phyloP scores from a whole-genome alignment of 1,140 invertebrate species.

The Metopolophium dirhodum region DNA sequence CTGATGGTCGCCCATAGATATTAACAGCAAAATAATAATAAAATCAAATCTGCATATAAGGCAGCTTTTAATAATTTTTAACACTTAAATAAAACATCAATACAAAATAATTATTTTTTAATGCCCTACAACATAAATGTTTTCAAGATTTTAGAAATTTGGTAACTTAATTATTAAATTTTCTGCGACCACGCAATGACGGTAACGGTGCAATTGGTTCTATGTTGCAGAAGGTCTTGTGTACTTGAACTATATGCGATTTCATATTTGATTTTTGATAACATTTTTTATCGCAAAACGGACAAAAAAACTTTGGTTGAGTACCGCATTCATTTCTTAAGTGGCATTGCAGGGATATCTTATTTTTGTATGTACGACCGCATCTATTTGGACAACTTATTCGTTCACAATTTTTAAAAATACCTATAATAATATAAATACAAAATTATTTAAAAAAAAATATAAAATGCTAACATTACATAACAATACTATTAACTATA shows the following conservation, averaged over 20 bases:
- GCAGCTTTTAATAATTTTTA: neutral
- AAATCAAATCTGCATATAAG: too few species aligned
- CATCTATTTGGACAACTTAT: constrained; percentile 57
- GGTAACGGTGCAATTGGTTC: constrained; percentile 39
- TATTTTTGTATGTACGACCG: constrained; percentile 59
- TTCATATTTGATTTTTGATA: constrained; percentile 55
- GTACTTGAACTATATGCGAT: constrained; percentile 54
- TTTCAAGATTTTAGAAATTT: neutral
- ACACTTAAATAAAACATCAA: neutral
- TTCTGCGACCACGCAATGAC: constrained; percentile 45
- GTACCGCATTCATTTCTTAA: constrained; percentile 67
- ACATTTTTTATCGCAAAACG: constrained; percentile 62
- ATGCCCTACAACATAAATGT: neutral
- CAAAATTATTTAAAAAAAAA: neutral
- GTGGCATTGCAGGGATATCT: constrained; percentile 62
- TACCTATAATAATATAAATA: neutral
- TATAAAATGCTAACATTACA: neutral
- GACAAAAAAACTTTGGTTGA: constrained; percentile 65
- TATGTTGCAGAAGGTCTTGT: constrained; percentile 56
- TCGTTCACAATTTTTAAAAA: constrained; percentile 7
- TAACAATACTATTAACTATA: neutral
- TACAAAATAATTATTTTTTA: neutral
- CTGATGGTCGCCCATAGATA: too few species aligned
- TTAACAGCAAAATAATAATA: too few species aligned
- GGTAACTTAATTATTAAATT: constrained; percentile 22